Conservation (phyloP, 2,113 vertebrate species). For the Solenodon paradoxus region DNA sequence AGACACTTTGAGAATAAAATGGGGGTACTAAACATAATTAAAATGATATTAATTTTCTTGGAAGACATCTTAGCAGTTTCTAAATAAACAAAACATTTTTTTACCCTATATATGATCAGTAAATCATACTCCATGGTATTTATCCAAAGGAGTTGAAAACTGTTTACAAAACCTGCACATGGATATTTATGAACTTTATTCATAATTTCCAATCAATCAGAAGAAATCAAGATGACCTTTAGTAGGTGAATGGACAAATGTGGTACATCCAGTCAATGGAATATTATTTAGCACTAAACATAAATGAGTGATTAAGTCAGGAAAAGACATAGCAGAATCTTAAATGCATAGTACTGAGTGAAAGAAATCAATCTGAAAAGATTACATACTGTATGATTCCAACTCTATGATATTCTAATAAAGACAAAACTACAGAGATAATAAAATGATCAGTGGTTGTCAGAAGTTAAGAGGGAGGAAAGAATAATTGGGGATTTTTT, state of each 20-base stretch:
- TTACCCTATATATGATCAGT: no score
- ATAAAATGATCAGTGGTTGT: neutral
- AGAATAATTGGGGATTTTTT: neutral
- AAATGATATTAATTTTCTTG: constrained; percentile 31
- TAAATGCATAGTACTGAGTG: neutral
- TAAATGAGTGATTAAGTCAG: neutral
- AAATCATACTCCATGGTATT: no score
- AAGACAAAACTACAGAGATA: neutral
- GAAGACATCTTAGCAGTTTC: constrained; percentile 26
- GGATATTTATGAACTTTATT: neutral
- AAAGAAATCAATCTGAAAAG: neutral
- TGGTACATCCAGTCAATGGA: neutral
- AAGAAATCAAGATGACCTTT: neutral
- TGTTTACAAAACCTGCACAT: neutral
- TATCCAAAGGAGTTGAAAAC: neutral
- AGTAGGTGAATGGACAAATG: neutral
- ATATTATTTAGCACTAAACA: neutral
- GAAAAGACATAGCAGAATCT: neutral
- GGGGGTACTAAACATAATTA: neutral
- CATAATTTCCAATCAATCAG: neutral
- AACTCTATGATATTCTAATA: neutral
- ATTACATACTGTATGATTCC: neutral
- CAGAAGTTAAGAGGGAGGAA: neutral
- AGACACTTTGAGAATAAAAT: constrained; percentile 15
- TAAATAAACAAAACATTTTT: neutral